phyloP scores from a whole-genome alignment of 2,113 vertebrate species.

The Phyllopteryx taeniolatus region DNA sequence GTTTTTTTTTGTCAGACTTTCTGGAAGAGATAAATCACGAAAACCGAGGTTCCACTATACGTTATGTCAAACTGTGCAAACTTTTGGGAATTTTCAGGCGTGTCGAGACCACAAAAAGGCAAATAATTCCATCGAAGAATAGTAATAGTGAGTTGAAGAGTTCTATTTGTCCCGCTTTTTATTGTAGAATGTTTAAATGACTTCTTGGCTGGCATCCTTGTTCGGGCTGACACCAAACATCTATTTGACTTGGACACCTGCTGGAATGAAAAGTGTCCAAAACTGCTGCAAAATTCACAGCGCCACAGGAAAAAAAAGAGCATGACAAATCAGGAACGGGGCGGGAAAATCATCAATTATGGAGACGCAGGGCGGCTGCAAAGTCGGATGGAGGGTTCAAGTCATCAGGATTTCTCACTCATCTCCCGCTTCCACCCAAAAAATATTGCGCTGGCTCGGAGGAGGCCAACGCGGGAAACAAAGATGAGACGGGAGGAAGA shows the following conservation, averaged over 20 bases:
- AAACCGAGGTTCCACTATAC: too few species aligned
- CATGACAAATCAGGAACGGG: slow-evolving; percentile 1
- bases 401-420: slow-evolving; percentile 40
- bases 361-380: not conserved
- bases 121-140: not conserved
- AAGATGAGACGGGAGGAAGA: not conserved
- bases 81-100: too few species aligned
- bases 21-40: too few species aligned
- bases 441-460: slow-evolving; percentile 19
- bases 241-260: slow-evolving; percentile 12
- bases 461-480: slow-evolving; percentile 6
- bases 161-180: not conserved
- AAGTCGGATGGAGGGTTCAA: not conserved
- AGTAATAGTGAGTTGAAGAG: not conserved
- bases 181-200: slow-evolving; percentile 27
- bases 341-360: slow-evolving; percentile 32
- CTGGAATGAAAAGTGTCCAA: slow-evolving; percentile 3
- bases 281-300: slow-evolving; percentile 3
- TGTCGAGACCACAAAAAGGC: too few species aligned
- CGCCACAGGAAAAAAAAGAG: not conserved
- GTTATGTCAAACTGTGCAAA: too few species aligned
- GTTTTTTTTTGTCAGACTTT: too few species aligned
- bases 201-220: slow-evolving; percentile 19
- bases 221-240: slow-evolving; percentile 1
- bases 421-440: slow-evolving; percentile 14